Evolutionary conservation across 2,888 invertebrate genomes (phyloP), one percentile per base, ranked within the genome.

Genomic region (Teleogryllus oceanicus): DNA sequence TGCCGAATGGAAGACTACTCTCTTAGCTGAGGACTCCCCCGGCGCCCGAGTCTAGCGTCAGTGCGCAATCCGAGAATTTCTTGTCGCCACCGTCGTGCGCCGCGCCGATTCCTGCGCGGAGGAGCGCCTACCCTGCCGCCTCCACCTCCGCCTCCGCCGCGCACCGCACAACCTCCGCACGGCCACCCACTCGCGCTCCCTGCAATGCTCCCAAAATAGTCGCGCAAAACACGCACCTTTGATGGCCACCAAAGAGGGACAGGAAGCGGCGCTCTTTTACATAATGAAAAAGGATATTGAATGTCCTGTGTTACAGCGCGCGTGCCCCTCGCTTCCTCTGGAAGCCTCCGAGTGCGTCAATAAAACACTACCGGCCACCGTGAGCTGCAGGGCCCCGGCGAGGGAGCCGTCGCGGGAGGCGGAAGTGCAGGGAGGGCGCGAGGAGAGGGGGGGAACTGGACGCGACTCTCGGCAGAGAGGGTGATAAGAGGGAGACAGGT

Each of bases 251-350:
- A 62, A 18, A 62, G 62, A 62, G 62, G n/a, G 62, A n/a, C 16
- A 62, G 62, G n/a, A n/a, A n/a, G 62, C 62, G 62, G n/a, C 16
- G 62, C 62, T 62, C 62, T 62, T 62, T 62, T 62, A 62, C 62
- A 62, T 62, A 62, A 62, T 62, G 62, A 62, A 62, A 62, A 62
- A 62, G 62, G 62, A 62, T 62, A 62, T 62, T 62, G 62, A 62
- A 62, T 62, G 62, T 62, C 62, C 62, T 62, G 62, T 62, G 62
- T 62, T 62, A 62, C 16, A 62, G 62, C 16, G 62, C 13, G n/a
- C 62, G 62, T 62, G 62, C 62, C n/a, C 62, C n/a, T 62, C 62
- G 62, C 62, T 62, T 62, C 62, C 62, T 62, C 62, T 62, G 62
- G 62, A 62, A 62, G 16, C 62, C 62, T 13, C 16, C 13, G 62